Evolutionary conservation across 2,113 vertebrate genomes (phyloP).

Genomic region (Falcunculus frontatus): DNA sequence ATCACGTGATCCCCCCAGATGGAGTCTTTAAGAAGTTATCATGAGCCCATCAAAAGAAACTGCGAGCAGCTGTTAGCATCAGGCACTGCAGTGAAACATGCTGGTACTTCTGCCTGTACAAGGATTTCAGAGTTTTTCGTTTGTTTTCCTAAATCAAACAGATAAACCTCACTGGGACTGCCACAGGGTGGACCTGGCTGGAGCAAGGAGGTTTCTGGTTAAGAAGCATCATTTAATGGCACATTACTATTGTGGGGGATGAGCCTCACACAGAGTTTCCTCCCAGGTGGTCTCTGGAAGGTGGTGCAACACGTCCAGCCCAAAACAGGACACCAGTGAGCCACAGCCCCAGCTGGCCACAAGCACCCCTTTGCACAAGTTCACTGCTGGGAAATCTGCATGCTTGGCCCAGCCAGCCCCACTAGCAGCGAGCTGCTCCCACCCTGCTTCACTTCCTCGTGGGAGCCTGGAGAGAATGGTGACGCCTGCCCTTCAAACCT

Average conservation of each 20-base stretch:
- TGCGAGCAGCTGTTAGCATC: not conserved
- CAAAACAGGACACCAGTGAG: not conserved
- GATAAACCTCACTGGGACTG: not conserved
- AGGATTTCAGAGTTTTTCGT: not conserved
- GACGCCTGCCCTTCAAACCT: not conserved
- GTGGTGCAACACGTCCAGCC: not conserved
- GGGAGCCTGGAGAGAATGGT: fast-evolving
- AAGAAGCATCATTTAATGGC: not conserved
- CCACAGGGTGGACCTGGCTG: not conserved
- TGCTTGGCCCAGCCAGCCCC: not conserved
- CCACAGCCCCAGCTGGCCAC: not conserved
- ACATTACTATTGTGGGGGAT: fast-evolving
- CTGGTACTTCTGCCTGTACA: not conserved
- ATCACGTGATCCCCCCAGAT: fast-evolving
- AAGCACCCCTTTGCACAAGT: not conserved
- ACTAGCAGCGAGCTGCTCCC: not conserved
- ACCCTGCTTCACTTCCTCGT: fast-evolving
- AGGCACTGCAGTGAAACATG: not conserved
- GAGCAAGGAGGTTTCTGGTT: not conserved
- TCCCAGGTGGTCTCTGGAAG: not conserved
- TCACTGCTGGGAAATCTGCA: not conserved
- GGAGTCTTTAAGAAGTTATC: not conserved
- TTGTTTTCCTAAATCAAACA: not conserved
- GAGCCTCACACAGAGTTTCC: not conserved
- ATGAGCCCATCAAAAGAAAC: not conserved